Evolutionary conservation across 2,888 invertebrate species (phyloP), one percentile per base, ranked within the genome.

Genomic region (Eupithecia subumbrata): DNA sequence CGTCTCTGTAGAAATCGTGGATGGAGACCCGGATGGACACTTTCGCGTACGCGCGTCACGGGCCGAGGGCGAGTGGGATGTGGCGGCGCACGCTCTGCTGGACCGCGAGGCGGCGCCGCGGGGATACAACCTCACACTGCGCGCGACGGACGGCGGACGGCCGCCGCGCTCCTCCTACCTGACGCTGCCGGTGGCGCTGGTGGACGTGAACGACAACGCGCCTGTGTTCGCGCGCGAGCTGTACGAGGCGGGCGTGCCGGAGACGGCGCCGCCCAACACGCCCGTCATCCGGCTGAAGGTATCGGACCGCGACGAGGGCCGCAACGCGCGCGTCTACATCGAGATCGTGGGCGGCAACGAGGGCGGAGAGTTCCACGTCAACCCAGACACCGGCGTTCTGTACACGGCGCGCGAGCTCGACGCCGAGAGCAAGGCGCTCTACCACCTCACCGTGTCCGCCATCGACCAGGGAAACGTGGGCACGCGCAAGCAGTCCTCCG

Each of bases 341-440:
- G 97, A 97, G 91, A 98, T 99, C 73, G 98, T 98, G 4, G 98
- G 98, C 4, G 99, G 99, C 7, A 98, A 99, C 90, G 97, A 98
- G 88, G 97, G 97, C 9, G 97, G 97, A 0, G 97, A 98, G 87
- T 99, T 99, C 89, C 95, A 96, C 80, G 96, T 99, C 14, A 98
- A 99, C 89, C 96, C 97, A 0, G 97, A 97, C 82, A 98, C 98
- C 0, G 99, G 99, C 2, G 97, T 99, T 95, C 91, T 99, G 1
- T 98, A 98, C 88, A 98, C 98, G 0, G 97, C 97, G 18, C 96
- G 97, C 48, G 90, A 94, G 56, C 94, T 99, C 37, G 99, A 99
- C 89, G 98, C 98, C 0, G 99, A 99, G 93, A 95, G 93, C 73
- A 97, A 97, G 87, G 96, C 97, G 2, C 96, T 97, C 81, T 98